phyloP scores from a whole-genome alignment of 2,797 vertebrate genomes.

The Passerculus sandwichensis region DNA sequence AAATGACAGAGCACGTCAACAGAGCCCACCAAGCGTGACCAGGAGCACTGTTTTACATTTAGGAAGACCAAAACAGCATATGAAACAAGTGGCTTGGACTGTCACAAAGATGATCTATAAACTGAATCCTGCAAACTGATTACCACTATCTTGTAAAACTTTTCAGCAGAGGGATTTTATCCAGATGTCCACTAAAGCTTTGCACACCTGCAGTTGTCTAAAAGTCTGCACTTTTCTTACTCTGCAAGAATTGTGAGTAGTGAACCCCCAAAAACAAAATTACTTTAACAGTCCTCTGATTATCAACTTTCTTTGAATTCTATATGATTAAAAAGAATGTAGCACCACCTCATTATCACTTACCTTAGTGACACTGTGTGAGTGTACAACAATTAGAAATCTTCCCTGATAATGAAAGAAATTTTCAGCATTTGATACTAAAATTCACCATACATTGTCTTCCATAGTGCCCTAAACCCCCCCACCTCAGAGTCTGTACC shows the following conservation, averaged over 20 bases:
- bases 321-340: neutral
- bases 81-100: neutral
- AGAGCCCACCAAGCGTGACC: accelerated
- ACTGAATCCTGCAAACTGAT: neutral
- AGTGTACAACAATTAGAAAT: neutral
- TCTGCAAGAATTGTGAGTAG: neutral
- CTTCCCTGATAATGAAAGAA: neutral
- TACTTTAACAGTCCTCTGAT: neutral
- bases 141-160: neutral
- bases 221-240: neutral
- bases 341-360: neutral
- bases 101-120: neutral
- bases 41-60: accelerated
- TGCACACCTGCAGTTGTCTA: neutral
- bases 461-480: neutral
- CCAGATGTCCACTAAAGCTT: neutral
- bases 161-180: neutral
- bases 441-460: neutral
- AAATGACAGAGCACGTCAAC: neutral
- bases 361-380: neutral
- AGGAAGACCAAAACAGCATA: neutral
- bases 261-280: neutral
- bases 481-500: neutral
- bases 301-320: neutral
- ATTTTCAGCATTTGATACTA: neutral